Evolutionary conservation across 2,888 invertebrate species (phyloP).

Genomic region (Cataglyphis rosenhaueri): DNA sequence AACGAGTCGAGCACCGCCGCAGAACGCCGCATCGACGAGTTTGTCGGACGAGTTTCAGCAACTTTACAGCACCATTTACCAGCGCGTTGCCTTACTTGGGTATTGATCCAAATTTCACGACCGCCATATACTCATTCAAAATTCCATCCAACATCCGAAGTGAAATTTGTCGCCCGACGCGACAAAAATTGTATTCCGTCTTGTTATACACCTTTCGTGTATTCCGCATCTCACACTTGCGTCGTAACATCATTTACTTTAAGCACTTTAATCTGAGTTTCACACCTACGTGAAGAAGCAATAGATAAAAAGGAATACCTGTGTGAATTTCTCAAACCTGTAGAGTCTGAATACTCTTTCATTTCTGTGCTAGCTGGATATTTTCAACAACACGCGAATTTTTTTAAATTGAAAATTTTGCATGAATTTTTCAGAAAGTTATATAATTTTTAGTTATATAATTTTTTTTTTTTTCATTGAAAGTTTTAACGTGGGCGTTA

Average conservation of each 20-base stretch:
- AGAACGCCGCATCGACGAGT: slow-evolving; percentile 43
- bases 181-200: slow-evolving; percentile 19
- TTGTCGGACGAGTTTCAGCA: slow-evolving; percentile 49
- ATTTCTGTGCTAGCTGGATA: not conserved
- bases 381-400: not conserved
- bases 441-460: not conserved
- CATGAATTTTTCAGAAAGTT: not conserved
- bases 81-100: slow-evolving; percentile 41
- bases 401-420: not conserved
- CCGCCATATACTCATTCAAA: slow-evolving; percentile 40
- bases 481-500: not conserved
- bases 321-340: not conserved
- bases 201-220: not conserved
- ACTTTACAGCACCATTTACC: slow-evolving; percentile 48
- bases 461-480: not conserved
- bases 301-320: not conserved
- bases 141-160: slow-evolving; percentile 20
- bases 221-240: not conserved
- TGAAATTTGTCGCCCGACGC: not conserved
- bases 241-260: not conserved
- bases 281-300: not conserved
- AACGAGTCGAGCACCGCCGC: slow-evolving; percentile 8
- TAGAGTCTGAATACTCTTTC: not conserved
- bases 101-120: slow-evolving; percentile 51
- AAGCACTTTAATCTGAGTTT: not conserved